phyloP scores from a whole-genome alignment of 1,140 invertebrate species.

The Camponotus pennsylvanicus region DNA sequence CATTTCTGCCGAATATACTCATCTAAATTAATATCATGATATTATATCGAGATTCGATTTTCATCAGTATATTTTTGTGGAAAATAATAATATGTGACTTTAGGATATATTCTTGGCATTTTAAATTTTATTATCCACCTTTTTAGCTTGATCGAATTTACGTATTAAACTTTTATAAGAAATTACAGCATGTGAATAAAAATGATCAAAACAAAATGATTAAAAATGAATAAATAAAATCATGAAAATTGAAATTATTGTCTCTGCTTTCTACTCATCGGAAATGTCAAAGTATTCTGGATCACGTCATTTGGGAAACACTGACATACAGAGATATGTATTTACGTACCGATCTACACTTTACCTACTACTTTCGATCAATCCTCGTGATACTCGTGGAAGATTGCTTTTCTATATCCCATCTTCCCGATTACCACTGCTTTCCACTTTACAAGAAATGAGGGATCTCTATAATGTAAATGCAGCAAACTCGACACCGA shows the following conservation, averaged over 20 bases:
- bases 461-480: slow-evolving; percentile 44
- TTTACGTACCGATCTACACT: slow-evolving; percentile 59
- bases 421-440: slow-evolving; percentile 49
- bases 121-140: neutral
- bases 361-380: slow-evolving; percentile 41
- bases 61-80: neutral
- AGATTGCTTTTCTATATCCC: slow-evolving; percentile 75
- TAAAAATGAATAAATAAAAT: slow-evolving; percentile 40
- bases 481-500: neutral
- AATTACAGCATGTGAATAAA: no score
- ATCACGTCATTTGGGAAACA: slow-evolving; percentile 45
- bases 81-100: neutral
- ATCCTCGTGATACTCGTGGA: slow-evolving; percentile 48
- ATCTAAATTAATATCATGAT: no score
- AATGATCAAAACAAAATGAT: neutral
- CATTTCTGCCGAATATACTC: no score
- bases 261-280: neutral
- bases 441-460: slow-evolving; percentile 69
- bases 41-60: no score
- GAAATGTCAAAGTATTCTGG: neutral
- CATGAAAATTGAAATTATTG: neutral
- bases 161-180: neutral
- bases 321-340: slow-evolving; percentile 17
- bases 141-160: neutral
- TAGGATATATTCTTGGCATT: no score